Base-by-base conservation (phyloP, 2,888 invertebrate genomes). In the Nephrotoma guestfalica region DNA sequence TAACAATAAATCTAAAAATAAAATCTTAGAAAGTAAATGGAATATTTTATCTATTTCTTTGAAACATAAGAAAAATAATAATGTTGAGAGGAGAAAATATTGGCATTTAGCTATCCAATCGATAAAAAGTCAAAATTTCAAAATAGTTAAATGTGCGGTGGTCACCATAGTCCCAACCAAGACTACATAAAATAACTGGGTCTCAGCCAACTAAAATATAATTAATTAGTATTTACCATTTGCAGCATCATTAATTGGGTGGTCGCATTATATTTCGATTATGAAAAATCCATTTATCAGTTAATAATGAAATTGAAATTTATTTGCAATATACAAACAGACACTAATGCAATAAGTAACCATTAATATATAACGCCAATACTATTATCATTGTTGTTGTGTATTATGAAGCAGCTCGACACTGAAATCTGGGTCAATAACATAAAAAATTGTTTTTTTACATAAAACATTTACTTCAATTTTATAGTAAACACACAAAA, bases 371-470 rank as follows among this genome's bases (percentile, higher is more conserved):
- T 51, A 84, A 84, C 41, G n/a, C n/a, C 41, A 84, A 84, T 84
- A 71, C 71, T 71, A 30, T 18, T 71, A 30, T 11, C 6, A 6
- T 13, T 40, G n/a, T 83, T 84, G 41, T 84, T 84, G 9, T 84
- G 41, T 84, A 84, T 84, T 84, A 84, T 15, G 41, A 84, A 84
- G 41, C 84, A 84, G 84, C 41, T 41, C 41, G 41, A 41, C 42
- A 84, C 84, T 84, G 7, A 41, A 84, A 86, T 86, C 57, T 86
- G 41, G 86, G 86, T 86, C 86, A 86, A 86, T 86, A 57, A 86
- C 86, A 86, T 86, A 86, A 86, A 45, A 30, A 30, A 30, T 30
- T 30, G 30, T n/a, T 41, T 47, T 45, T 47, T 86, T 40, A 40
- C 30, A 86, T 9, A 86, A 43, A 40, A 45, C 6, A 85, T 42